Conservation (phyloP, 2,113 vertebrate species). For the Gallinago media region DNA sequence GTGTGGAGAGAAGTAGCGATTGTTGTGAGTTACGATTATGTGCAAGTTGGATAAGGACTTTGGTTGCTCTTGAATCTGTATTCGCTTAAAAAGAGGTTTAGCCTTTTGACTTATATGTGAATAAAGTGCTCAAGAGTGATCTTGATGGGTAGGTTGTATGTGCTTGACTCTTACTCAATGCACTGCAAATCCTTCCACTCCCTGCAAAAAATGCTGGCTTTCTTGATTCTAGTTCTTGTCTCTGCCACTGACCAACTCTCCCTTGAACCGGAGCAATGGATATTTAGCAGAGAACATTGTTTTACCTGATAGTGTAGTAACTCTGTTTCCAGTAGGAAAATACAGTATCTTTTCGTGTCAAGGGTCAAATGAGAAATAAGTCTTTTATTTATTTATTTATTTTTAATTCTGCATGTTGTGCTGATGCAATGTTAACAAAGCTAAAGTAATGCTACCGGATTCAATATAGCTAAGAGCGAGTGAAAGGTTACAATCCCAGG, state of each 20-base stretch:
- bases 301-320: not conserved
- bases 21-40: fast-evolving
- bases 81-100: not conserved
- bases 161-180: not conserved
- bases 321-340: not conserved
- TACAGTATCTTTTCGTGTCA: not conserved
- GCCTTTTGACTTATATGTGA: not conserved
- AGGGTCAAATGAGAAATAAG: not conserved
- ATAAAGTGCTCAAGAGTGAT: not conserved
- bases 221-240: not conserved
- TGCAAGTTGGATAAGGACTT: not conserved
- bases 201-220: not conserved
- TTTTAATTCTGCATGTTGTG: not conserved
- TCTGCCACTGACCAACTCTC: not conserved
- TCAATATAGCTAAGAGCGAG: fast-evolving
- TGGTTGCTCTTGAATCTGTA: not conserved
- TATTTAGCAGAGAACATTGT: not conserved
- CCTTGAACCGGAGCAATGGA: not conserved
- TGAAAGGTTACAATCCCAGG: not conserved
- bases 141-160: not conserved
- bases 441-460: not conserved
- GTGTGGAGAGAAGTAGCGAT: not conserved
- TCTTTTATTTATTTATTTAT: too few relatives aligned
- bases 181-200: not conserved
- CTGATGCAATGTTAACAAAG: not conserved